A percentile compares a stretch with the other conserved stretches of the same genome.
These are phyloP conservation scores for Thunnus maccoyii DNA, from an alignment of 2,113 vertebrate species.

Conservation along the genomic window DNA sequence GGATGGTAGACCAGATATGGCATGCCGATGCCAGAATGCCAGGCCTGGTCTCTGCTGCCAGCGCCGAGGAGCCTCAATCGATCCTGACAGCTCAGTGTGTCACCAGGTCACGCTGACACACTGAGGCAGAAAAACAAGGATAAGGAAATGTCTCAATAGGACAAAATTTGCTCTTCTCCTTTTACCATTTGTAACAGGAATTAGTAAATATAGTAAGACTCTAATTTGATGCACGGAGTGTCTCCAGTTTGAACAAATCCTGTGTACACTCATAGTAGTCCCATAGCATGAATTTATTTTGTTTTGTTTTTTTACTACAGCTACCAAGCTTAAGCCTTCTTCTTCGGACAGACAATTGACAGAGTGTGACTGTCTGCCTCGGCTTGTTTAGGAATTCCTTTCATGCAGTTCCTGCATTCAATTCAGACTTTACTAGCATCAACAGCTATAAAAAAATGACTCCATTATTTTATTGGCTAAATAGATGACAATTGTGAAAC, in stretches of 20 bases:
- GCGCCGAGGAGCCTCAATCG: conserved; percentile 53
- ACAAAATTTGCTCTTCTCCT: background rate
- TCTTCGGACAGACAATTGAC: background rate
- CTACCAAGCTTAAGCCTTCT: background rate
- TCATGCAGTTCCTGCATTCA: background rate
- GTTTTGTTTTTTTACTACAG: background rate
- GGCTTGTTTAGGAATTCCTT: conserved; percentile 4
- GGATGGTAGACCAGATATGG: conserved; percentile 51
- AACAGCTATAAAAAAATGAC: background rate
- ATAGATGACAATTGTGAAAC: background rate
- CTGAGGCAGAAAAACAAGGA: conserved; percentile 40
- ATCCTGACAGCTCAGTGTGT: conserved; percentile 75
- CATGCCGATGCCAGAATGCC: conserved; percentile 43
- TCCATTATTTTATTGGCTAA: background rate
- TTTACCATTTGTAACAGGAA: background rate
- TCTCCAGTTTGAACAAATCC: background rate
- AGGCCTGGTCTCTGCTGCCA: conserved; percentile 54
- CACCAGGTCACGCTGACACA: conserved; percentile 55
- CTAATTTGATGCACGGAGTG: background rate
- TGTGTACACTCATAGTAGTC: background rate
- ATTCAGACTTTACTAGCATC: background rate
- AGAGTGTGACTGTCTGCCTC: background rate
- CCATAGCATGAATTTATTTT: background rate
- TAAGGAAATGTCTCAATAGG: background rate
- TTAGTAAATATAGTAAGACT: background rate